Conservation (phyloP, 2,888 invertebrate genomes). For the Rhagonycha fulva region DNA sequence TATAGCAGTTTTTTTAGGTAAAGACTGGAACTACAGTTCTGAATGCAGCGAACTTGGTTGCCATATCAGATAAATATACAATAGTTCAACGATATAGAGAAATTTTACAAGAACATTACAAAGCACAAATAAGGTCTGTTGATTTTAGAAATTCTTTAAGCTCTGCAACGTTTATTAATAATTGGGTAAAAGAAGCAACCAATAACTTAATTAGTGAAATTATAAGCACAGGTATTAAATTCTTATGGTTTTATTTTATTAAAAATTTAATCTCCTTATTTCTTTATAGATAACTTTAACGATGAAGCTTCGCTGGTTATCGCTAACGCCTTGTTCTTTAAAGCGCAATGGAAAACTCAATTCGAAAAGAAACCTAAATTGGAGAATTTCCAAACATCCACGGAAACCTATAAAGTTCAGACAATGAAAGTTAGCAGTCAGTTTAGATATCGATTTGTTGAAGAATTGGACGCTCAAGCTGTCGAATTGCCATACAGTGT, state of each 20-base stretch:
- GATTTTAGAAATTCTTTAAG: constrained; percentile 57
- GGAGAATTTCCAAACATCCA: constrained; percentile 66
- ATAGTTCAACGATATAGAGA: constrained; percentile 56
- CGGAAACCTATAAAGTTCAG: constrained; percentile 63
- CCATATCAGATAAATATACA: constrained; percentile 54
- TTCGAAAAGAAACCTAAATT: constrained; percentile 63
- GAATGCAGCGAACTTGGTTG: constrained; percentile 58
- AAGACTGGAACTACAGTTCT: constrained; percentile 42
- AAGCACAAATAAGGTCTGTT: constrained; percentile 56
- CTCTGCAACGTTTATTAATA: constrained; percentile 60
- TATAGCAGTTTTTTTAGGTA: constrained; percentile 37
- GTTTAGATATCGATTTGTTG: constrained; percentile 65
- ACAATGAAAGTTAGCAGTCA: constrained; percentile 71
- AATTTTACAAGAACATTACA: constrained; percentile 57
- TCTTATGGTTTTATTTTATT: not conserved
- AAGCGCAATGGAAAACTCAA: constrained; percentile 73
- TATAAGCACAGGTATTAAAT: constrained; percentile 57
- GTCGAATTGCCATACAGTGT: constrained; percentile 78
- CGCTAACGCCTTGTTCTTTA: constrained; percentile 79
- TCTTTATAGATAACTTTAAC: constrained; percentile 56
- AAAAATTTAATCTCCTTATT: not conserved
- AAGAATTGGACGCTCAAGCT: constrained; percentile 68
- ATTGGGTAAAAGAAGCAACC: constrained; percentile 64
- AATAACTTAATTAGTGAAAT: constrained; percentile 61
- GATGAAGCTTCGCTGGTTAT: constrained; percentile 67